Evolutionary conservation across 2,113 vertebrate species (phyloP).

Genomic region (Cochlearius cochlearius): DNA sequence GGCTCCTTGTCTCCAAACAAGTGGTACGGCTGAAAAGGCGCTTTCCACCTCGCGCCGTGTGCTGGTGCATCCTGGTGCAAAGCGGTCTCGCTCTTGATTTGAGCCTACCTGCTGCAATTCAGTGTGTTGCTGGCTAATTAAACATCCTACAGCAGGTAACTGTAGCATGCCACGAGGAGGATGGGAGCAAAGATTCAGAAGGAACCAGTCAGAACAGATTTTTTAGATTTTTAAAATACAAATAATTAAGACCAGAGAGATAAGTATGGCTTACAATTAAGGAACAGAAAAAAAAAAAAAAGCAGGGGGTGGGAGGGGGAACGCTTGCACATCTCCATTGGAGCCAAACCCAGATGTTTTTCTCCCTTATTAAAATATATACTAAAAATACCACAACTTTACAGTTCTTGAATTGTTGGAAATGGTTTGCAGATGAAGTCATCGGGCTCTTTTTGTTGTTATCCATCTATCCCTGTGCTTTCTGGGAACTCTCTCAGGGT

Average conservation of each 20-base stretch:
- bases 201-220: not conserved
- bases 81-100: not conserved
- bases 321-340: not conserved
- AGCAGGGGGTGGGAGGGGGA: fast-evolving
- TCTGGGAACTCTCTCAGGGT: constrained; percentile 27
- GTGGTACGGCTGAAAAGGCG: not conserved
- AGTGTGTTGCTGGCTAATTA: not conserved
- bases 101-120: not conserved
- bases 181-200: not conserved
- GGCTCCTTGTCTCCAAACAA: not conserved
- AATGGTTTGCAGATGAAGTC: constrained; percentile 61
- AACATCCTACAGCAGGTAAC: not conserved
- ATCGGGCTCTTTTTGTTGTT: constrained; percentile 49
- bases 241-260: constrained; percentile 23
- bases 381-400: constrained; percentile 59
- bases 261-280: constrained; percentile 8
- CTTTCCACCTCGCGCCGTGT: not conserved
- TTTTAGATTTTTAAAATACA: not conserved
- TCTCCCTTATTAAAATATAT: constrained; percentile 52
- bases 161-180: not conserved
- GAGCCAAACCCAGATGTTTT: constrained; percentile 54
- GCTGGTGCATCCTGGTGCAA: not conserved
- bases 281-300: not conserved
- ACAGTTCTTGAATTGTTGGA: constrained; percentile 55
- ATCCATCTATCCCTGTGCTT: constrained; percentile 23